These are phyloP conservation scores for Notarius quadriscutis DNA, from an alignment of 2,113 vertebrate species.

Conservation along the genomic window DNA sequence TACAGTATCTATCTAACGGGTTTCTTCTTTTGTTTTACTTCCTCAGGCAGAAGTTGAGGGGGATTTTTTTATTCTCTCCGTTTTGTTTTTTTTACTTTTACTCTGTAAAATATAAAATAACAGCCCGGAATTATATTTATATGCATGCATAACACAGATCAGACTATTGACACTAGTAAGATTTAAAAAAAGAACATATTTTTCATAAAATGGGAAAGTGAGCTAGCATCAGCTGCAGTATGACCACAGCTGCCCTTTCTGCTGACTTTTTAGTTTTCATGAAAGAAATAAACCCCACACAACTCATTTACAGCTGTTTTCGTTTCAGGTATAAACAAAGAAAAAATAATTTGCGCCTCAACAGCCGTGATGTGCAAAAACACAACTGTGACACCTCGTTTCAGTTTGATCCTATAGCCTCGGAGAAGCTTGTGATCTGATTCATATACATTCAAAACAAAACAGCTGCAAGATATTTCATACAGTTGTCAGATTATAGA, in stretches of 20 bases:
- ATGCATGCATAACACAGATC: not conserved
- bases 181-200: not conserved
- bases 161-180: not conserved
- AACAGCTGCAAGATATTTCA: not conserved
- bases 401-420: not conserved
- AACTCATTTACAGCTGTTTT: not conserved
- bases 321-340: not conserved
- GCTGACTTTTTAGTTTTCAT: not conserved
- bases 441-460: not conserved
- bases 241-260: not conserved
- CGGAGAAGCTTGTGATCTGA: not conserved
- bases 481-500: not conserved
- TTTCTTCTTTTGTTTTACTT: slow-evolving; percentile 39
- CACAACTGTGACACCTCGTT: not conserved
- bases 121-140: not conserved
- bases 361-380: not conserved
- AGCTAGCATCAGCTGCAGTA: not conserved
- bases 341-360: not conserved
- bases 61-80: slow-evolving; percentile 9
- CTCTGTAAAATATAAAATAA: not conserved
- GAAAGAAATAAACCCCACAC: not conserved
- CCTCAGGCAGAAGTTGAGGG: slow-evolving; percentile 8
- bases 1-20: slow-evolving; percentile 37
- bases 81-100: slow-evolving; percentile 7
- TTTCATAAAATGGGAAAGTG: not conserved